phyloP scores from a whole-genome alignment of 2,888 invertebrate genomes.

The Congeria kusceri region DNA sequence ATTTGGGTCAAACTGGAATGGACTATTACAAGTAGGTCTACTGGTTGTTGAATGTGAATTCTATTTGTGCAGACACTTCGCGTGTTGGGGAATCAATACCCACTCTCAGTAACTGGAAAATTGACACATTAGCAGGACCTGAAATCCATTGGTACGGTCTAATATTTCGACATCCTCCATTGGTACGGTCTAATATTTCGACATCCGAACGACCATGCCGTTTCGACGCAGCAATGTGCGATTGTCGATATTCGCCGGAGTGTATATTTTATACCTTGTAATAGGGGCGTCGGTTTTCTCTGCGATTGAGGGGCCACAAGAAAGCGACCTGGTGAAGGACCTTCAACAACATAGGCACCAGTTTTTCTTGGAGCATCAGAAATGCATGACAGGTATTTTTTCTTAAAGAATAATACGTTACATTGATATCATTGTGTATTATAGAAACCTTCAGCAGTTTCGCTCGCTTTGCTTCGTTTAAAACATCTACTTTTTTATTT shows the following conservation, averaged over 20 bases:
- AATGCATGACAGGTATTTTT: conserved; percentile 89
- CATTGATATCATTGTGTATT: neutral
- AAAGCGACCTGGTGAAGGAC: conserved; percentile 87
- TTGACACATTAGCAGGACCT: no score
- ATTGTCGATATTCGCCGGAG: conserved; percentile 82
- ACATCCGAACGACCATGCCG: conserved; percentile 27
- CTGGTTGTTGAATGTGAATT: no score
- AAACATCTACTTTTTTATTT: no score
- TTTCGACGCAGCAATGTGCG: conserved; percentile 77
- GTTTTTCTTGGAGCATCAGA: conserved; percentile 88
- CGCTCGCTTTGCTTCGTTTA: no score
- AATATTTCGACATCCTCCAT: no score
- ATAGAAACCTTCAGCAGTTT: neutral
- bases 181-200: no score
- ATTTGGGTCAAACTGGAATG: no score
- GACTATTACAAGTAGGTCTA: no score
- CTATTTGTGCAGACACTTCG: no score
- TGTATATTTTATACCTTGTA: conserved; percentile 88
- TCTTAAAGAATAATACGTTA: neutral
- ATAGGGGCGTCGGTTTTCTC: conserved; percentile 93
- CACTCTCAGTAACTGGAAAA: no score
- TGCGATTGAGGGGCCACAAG: conserved; percentile 91
- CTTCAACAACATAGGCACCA: conserved; percentile 87
- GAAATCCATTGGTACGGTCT: no score
- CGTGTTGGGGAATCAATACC: no score